Base-by-base conservation (phyloP, 2,888 invertebrate species). In the Actias luna region DNA sequence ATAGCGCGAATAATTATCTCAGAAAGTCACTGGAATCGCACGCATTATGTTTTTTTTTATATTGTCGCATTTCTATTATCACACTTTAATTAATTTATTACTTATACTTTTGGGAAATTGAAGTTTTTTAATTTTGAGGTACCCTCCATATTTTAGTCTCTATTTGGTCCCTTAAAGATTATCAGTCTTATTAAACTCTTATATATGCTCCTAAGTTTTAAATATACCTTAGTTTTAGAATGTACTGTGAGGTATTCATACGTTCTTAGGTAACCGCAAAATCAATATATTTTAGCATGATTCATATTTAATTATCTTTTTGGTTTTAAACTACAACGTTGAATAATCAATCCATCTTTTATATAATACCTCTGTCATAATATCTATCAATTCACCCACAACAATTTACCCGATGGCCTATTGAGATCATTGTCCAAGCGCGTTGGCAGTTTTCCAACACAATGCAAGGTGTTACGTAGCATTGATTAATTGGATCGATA, bases 351-450 rank as follows among this genome's bases (percentile, higher is more conserved):
- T 29, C 16, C 55, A 29, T 29, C 29, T 8, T 55, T 55, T 55
- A 55, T 29, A 10, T 36, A 59, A 59, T 36, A 12, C 29, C 18
- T 5, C 25, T 59, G 59, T 42, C 42, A 39, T 36, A 59, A 59
- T 27, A 7, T 27, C 10, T 58, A 29, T 31, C 39, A 31, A 58
- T 35, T 57, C 16, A 50, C 14, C 16, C 18, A 25, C 22, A 52
- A 36, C 69, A 64, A 67, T 65, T 68, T 65, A 60, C 64, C 59
- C 52, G 61, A 61, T 58, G 65, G 60, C 58, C 58, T 61, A 64
- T 66, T 68, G 65, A 67, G 61, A 61, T 65, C 65, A 60, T 60
- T 62, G 58, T 63, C 66, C 55, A 42, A 58, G 25, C 61, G 18
- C 29, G 52, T 39, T 63, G 63, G 52, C 59, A n/a, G 59, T 63